Evolutionary conservation across 2,113 vertebrate species (phyloP).

Genomic region (Erinaceus europaeus): DNA sequence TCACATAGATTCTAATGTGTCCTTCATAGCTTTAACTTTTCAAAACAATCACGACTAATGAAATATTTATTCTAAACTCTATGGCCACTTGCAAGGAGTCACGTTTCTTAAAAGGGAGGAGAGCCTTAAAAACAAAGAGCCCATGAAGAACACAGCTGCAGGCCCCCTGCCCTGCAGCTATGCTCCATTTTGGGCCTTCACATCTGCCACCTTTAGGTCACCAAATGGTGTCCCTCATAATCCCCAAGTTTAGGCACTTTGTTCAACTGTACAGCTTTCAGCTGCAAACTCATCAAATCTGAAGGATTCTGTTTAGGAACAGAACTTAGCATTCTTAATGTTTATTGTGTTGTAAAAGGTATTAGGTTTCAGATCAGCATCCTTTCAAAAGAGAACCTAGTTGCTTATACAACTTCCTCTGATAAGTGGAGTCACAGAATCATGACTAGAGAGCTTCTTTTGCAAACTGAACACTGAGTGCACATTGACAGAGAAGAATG

Average conservation of each 20-base stretch:
- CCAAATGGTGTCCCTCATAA: conserved; percentile 68
- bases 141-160: conserved; percentile 66
- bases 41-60: conserved; percentile 75
- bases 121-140: conserved; percentile 54
- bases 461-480: not conserved
- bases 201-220: conserved; percentile 67
- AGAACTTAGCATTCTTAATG: conserved; percentile 14
- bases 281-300: conserved; percentile 64
- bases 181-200: conserved; percentile 45
- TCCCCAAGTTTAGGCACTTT: not conserved
- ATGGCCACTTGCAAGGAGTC: conserved; percentile 61
- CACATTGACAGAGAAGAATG: not conserved
- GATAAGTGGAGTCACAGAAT: not conserved
- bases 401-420: conserved; percentile 51
- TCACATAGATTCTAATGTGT: conserved; percentile 73
- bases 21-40: conserved; percentile 75
- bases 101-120: conserved; percentile 59
- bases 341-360: conserved; percentile 62
- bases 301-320: conserved; percentile 41
- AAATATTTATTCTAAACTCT: conserved; percentile 72
- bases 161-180: not conserved
- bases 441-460: not conserved
- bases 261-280: conserved; percentile 49
- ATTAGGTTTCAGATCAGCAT: conserved; percentile 62
- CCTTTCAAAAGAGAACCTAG: conserved; percentile 55